Conservation (phyloP, 2,113 vertebrate species). For the Heterotilapia buettikoferi region DNA sequence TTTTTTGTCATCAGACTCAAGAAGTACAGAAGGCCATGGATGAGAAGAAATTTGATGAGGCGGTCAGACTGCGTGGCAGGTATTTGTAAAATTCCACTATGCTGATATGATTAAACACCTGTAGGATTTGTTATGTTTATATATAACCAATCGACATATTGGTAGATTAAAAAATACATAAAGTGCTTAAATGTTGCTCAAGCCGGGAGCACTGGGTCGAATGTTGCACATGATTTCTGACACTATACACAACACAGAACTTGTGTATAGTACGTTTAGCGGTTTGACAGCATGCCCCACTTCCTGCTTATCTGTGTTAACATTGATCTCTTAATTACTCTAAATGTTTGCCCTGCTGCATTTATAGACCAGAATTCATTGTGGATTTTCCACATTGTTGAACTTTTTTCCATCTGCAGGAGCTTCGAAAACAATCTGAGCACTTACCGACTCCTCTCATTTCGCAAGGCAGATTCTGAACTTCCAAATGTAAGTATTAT, state of each 20-base stretch:
- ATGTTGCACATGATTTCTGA: background rate
- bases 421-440: constrained; percentile 88
- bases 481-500: constrained; percentile 65
- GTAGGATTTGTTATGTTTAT: background rate
- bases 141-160: background rate
- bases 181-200: background rate
- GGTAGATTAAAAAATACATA: background rate
- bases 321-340: background rate
- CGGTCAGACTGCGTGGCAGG: constrained; percentile 90
- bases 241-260: background rate
- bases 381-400: background rate
- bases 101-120: background rate
- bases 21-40: constrained; percentile 98
- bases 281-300: background rate
- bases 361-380: background rate
- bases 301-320: background rate
- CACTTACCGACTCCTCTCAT: constrained; percentile 85
- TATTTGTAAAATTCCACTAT: constrained; percentile 24
- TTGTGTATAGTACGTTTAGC: background rate
- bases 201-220: background rate
- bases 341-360: background rate
- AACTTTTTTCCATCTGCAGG: constrained; percentile 61
- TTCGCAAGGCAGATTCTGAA: constrained; percentile 75
- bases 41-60: constrained; percentile 86
- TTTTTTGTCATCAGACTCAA: constrained; percentile 78